phyloP scores from a whole-genome alignment of 2,888 invertebrate species.

The Patella pellucida region DNA sequence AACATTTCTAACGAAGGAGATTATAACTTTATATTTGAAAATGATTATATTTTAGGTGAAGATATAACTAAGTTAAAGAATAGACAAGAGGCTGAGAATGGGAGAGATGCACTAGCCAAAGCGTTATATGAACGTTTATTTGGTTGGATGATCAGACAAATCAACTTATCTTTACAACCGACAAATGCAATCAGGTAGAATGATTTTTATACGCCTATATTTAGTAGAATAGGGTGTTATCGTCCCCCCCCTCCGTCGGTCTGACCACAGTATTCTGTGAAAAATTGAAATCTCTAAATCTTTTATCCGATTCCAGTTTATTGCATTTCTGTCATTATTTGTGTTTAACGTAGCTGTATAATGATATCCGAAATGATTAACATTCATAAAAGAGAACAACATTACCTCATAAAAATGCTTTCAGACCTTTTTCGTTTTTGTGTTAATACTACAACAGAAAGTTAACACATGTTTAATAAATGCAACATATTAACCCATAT shows the following conservation, averaged over 20 bases:
- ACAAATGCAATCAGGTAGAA: constrained; percentile 32
- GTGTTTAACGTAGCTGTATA: too few relatives aligned
- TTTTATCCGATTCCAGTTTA: too few relatives aligned
- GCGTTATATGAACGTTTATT: constrained; percentile 72
- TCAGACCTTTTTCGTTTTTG: too few relatives aligned
- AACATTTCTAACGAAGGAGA: too few relatives aligned
- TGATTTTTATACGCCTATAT: background rate
- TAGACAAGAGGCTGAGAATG: constrained; percentile 61
- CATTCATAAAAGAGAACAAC: too few relatives aligned
- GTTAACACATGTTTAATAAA: background rate
- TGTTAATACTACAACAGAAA: background rate
- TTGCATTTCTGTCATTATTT: too few relatives aligned
- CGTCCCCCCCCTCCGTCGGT: background rate
- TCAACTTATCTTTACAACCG: constrained; percentile 70
- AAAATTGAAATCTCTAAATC: too few relatives aligned
- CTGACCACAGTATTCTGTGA: background rate
- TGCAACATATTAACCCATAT: too few relatives aligned
- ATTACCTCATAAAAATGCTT: too few relatives aligned
- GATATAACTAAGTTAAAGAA: constrained; percentile 46
- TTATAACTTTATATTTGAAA: too few relatives aligned
- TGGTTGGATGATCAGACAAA: constrained; percentile 71
- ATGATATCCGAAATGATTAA: too few relatives aligned
- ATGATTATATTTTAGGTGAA: constrained; percentile 34
- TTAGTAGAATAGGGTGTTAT: background rate
- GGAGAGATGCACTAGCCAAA: constrained; percentile 71